Conservation (phyloP, 2,888 invertebrate genomes). For the Trissonchulus sp. region DNA sequence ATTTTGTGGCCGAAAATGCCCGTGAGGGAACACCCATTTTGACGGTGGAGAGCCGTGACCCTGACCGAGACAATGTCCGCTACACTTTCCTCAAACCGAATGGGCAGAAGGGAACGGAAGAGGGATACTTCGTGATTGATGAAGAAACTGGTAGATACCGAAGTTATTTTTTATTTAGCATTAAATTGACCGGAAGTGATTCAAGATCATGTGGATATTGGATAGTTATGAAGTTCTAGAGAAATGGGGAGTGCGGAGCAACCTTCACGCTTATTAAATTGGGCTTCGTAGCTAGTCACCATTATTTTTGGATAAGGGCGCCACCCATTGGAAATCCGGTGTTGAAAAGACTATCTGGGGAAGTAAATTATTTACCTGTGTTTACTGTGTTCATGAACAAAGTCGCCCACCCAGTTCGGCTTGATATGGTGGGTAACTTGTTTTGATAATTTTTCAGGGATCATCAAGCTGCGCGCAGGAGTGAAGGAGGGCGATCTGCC, state of each 20-base stretch:
- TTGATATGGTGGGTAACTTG: neutral
- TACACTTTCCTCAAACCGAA: slow-evolving; percentile 30
- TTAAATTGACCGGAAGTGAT: too few relatives aligned
- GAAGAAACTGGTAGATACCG: slow-evolving; percentile 42
- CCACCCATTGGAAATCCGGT: too few relatives aligned
- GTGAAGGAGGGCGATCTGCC: slow-evolving; percentile 46
- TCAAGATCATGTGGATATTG: too few relatives aligned
- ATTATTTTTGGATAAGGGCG: too few relatives aligned
- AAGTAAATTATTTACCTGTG: too few relatives aligned
- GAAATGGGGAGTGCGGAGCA: too few relatives aligned
- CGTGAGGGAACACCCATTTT: slow-evolving; percentile 40
- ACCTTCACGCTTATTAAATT: too few relatives aligned
- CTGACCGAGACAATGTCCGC: slow-evolving; percentile 46
- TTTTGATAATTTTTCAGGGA: slow-evolving; percentile 38
- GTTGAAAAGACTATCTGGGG: slow-evolving; percentile 1
- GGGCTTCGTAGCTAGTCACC: too few relatives aligned
- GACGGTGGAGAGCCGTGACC: slow-evolving; percentile 40
- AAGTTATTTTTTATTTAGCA: too few relatives aligned
- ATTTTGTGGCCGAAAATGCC: slow-evolving; percentile 49
- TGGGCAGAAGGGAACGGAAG: slow-evolving; percentile 35
- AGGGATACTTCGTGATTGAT: slow-evolving; percentile 46
- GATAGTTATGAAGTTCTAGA: too few relatives aligned
- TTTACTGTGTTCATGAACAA: too few relatives aligned
- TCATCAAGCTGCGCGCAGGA: slow-evolving; percentile 51
- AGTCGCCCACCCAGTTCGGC: too few relatives aligned